phyloP scores from a whole-genome alignment of 2,797 vertebrate genomes.

The Aratinga solstitialis region DNA sequence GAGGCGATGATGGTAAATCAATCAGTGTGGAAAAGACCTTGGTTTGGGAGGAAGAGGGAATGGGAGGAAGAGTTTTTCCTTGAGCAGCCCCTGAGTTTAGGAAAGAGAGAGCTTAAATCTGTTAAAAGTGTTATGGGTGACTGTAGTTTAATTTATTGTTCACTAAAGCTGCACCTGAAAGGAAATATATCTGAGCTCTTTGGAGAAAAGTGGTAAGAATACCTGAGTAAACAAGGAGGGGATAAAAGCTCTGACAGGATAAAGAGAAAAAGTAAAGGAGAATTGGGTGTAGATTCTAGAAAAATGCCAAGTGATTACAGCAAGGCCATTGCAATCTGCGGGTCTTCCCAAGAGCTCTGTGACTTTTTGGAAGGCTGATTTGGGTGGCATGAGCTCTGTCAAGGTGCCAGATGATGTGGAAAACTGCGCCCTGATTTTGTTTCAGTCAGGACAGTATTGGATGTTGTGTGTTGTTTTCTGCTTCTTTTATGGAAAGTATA shows the following conservation, averaged over 20 bases:
- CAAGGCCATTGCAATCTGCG: neutral
- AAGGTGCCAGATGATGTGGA: neutral
- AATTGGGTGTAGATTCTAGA: neutral
- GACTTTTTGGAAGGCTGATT: neutral
- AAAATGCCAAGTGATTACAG: neutral
- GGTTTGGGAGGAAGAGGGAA: neutral
- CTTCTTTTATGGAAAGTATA: neutral
- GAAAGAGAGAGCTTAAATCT: neutral
- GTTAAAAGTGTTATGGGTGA: neutral
- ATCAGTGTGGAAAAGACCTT: constrained; percentile 10
- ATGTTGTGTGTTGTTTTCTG: neutral
- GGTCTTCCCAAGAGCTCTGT: neutral
- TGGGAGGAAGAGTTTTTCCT: neutral
- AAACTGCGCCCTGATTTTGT: neutral
- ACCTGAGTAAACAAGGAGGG: neutral
- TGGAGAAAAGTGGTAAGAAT: neutral
- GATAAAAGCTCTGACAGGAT: neutral
- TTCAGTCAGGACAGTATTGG: neutral
- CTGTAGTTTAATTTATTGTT: neutral
- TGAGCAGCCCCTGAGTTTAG: neutral
- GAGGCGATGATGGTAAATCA: neutral
- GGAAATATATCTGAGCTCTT: neutral
- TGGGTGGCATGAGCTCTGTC: neutral
- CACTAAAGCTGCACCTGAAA: neutral
- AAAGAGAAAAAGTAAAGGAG: neutral